phyloP scores from a whole-genome alignment of 2,797 vertebrate genomes.

The Darevskia mixta region DNA sequence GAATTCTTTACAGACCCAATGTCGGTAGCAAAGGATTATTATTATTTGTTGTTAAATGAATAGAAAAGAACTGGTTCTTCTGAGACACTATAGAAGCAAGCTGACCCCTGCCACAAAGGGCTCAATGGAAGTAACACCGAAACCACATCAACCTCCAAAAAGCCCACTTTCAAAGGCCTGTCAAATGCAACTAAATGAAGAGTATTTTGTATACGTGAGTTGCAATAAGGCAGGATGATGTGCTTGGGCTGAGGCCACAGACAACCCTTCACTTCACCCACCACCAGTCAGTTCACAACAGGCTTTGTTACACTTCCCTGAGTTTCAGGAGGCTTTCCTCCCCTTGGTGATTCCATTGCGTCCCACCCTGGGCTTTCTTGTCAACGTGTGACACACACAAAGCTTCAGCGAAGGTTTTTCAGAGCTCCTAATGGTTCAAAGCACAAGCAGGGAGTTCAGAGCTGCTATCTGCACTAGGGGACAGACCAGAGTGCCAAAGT shows the following conservation, averaged over 20 bases:
- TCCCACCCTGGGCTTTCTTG: slow-evolving; percentile 8
- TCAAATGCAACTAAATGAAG: not conserved
- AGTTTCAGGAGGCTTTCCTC: not conserved
- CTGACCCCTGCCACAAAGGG: no score
- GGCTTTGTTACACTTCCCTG: slow-evolving; percentile 7
- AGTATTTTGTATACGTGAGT: not conserved
- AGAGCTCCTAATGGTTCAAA: not conserved
- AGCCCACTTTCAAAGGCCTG: not conserved
- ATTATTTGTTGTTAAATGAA: no score
- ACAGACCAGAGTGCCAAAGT: not conserved
- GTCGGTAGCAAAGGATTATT: no score
- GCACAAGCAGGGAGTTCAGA: not conserved
- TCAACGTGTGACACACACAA: not conserved
- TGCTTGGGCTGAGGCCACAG: not conserved
- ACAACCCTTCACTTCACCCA: not conserved
- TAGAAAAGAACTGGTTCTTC: no score
- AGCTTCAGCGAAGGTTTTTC: not conserved
- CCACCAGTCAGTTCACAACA: not conserved
- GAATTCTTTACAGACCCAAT: no score
- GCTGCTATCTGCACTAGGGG: not conserved
- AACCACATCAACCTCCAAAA: no score
- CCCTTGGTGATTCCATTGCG: not conserved
- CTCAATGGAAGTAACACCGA: no score
- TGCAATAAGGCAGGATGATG: not conserved
- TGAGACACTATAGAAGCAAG: no score